Base-by-base conservation (phyloP, 2,113 vertebrate species). In the Labeo rohita region DNA sequence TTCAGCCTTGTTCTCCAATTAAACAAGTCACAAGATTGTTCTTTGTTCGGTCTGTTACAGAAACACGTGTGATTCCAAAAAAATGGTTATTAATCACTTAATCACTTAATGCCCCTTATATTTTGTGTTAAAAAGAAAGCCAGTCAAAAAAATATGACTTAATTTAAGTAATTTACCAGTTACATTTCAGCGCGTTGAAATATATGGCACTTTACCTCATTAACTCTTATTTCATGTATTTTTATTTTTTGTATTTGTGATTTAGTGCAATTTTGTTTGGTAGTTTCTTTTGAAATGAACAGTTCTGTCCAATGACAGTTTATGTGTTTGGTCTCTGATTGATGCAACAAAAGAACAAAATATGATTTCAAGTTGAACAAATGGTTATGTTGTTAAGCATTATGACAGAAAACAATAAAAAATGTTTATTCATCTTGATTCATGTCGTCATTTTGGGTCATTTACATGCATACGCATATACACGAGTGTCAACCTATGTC, bases 341-440 rank as follows among this genome's bases (percentile, higher is more conserved):
- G 43, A 59, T 23, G 13, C 16, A n/a, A 56, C 4, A 76, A 50
- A 76, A 50, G 61, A 89, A 82, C 72, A 89, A 78, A 72, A 61
- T 15, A 83, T 34, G 39, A 34, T 80, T 59, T 52, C 9, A 73
- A 80, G 11, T 49, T 84, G 72, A 89, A 88, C 70, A 73, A 86
- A 66, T 79, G 65, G 49, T 83, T 36, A 61, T 89, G 39, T 76
- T 83, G 36, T 80, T 3, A 23, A 83, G 59, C 45, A 78, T 49
- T 47, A n/a, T n/a, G 45, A 65, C n/a, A 43, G 16, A 72, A n/a
- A 76, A 80, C 65, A 89, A 89, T 88, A 90, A 90, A 89, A 84
- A 39, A 39, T 7, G 36, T 68, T 63, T 84, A 52, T 80, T 82
- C 18, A 56, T 65, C 65, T 43, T 39, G 50, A 85, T 84, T 39